Evolutionary conservation across 2,888 invertebrate genomes (phyloP).

Genomic region (Apodemia hepburni): DNA sequence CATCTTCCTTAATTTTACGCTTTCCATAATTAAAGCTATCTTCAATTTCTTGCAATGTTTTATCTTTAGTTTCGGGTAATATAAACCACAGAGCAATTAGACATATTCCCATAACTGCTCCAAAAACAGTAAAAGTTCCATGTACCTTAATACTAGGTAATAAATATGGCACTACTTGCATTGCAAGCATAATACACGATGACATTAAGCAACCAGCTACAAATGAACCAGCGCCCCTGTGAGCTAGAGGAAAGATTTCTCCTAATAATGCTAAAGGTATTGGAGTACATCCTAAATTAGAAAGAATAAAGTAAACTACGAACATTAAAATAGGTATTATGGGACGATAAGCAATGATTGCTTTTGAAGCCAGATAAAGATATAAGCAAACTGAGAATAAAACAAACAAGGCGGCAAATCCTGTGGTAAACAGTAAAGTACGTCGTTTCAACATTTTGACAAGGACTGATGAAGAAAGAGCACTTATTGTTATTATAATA

Average conservation of each 20-base stretch:
- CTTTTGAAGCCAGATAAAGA: slow-evolving; percentile 36
- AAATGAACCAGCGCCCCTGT: slow-evolving; percentile 47
- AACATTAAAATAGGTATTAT: slow-evolving; percentile 47
- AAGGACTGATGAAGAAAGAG: slow-evolving; percentile 44
- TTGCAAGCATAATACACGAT: slow-evolving; percentile 37
- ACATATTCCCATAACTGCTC: slow-evolving; percentile 35
- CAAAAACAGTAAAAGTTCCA: slow-evolving; percentile 53
- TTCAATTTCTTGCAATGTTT: slow-evolving; percentile 42
- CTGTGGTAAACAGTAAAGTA: slow-evolving; percentile 47
- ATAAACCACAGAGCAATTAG: slow-evolving; percentile 36
- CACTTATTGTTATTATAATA: slow-evolving; percentile 45
- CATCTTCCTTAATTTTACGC: slow-evolving; percentile 34
- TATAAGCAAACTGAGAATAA: slow-evolving; percentile 42
- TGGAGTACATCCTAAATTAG: slow-evolving; percentile 55
- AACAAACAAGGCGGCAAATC: slow-evolving; percentile 41
- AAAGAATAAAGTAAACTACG: slow-evolving; percentile 45
- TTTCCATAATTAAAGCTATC: slow-evolving; percentile 42
- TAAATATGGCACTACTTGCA: slow-evolving; percentile 48
- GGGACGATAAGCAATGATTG: slow-evolving; percentile 37
- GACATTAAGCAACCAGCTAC: slow-evolving; percentile 43
- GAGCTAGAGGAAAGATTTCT: slow-evolving; percentile 53
- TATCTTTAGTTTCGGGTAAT: slow-evolving; percentile 43
- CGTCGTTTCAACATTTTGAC: slow-evolving; percentile 49
- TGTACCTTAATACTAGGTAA: slow-evolving; percentile 43
- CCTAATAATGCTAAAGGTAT: slow-evolving; percentile 54